Evolutionary conservation across 2,113 vertebrate genomes (phyloP).

Genomic region (Petroica traversi): DNA sequence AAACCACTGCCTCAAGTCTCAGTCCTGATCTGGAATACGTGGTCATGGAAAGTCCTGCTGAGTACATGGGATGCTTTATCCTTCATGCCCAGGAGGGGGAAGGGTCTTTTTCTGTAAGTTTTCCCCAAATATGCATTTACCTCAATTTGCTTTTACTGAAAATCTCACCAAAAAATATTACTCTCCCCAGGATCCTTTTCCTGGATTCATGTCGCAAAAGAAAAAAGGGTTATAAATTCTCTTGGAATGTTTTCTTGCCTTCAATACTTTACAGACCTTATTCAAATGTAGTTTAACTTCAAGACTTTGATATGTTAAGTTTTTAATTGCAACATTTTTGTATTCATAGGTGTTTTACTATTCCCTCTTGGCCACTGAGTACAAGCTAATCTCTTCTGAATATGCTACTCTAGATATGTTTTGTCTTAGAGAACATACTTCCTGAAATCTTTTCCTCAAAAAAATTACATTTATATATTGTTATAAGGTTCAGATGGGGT

Average conservation of each 20-base stretch:
- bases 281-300: neutral
- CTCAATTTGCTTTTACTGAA: neutral
- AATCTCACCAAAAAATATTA: neutral
- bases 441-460: neutral
- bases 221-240: neutral
- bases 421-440: neutral
- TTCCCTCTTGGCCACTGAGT: neutral
- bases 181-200: neutral
- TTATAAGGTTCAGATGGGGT: neutral
- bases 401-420: neutral
- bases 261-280: neutral
- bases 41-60: neutral
- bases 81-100: neutral
- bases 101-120: neutral
- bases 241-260: neutral
- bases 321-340: neutral
- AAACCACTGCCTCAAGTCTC: neutral
- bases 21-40: neutral
- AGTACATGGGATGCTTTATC: neutral
- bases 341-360: neutral
- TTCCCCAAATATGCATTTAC: neutral
- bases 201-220: neutral
- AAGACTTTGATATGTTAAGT: neutral
- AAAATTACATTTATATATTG: neutral
- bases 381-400: neutral